Conservation (phyloP, 2,113 vertebrate genomes). For the Cairina moschata region DNA sequence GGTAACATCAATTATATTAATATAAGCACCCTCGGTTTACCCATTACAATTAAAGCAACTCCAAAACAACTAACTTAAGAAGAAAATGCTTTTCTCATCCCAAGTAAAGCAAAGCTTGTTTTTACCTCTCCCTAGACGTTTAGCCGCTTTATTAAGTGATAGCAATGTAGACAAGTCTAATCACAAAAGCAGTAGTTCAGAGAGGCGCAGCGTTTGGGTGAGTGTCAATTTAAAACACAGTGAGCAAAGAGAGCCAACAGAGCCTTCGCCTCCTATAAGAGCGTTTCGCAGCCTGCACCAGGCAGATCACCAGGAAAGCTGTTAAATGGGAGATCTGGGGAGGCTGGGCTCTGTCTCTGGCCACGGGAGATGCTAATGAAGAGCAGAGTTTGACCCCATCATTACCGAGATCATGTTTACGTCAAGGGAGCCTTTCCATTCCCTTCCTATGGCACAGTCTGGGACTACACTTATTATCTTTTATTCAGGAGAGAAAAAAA, state of each 20-base stretch:
- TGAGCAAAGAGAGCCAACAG: neutral
- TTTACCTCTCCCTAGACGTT: neutral
- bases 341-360: too few species aligned
- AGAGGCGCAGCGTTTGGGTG: neutral
- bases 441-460: neutral
- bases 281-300: neutral
- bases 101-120: neutral
- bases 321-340: fast-evolving
- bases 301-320: neutral
- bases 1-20: slow-evolving; percentile 40
- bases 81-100: neutral
- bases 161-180: slow-evolving; percentile 7
- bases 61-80: neutral
- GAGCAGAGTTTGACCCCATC: neutral
- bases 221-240: neutral
- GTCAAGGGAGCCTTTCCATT: neutral
- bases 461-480: neutral
- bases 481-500: too few species aligned
- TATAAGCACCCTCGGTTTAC: slow-evolving; percentile 29
- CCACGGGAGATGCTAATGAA: neutral
- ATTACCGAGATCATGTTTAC: fast-evolving
- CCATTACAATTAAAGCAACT: slow-evolving; percentile 31
- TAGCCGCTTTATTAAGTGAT: neutral
- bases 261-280: neutral
- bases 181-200: neutral